Evolutionary conservation across 2,888 invertebrate genomes (phyloP), one percentile per base, ranked within the genome.

Genomic region (Diaphora mendica): DNA sequence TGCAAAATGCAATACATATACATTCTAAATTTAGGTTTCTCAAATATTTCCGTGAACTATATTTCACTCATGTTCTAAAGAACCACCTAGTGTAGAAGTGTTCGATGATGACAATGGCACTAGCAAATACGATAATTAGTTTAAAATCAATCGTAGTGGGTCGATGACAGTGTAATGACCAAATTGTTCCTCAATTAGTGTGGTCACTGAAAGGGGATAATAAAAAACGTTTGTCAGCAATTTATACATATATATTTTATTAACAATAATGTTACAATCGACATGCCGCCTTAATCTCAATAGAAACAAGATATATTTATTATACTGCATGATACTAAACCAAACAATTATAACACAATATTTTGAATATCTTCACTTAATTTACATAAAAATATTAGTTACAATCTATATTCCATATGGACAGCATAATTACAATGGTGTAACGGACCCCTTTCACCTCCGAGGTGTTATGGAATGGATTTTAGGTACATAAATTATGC

Each of bases 221-320:
- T 87, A 87, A 88, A 89, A 90, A 87, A 87, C 83, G 71, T 79
- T 78, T 73, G 77, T 88, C 89, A 90, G 91, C 93, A 93, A 94
- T 95, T 95, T 95, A 95, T 95, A 95, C 93, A 94, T 95, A 95
- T 94, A 95, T 93, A 95, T 94, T 95, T 94, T 94, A 94, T 93
- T 95, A 95, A 95, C 95, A 95, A 93, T 95, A 84, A 94, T 94
- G 92, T 94, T 95, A 95, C 95, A 94, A 93, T 93, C 92, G 92
- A 93, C 93, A 93, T 93, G 92, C 93, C 91, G 89, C 90, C 91
- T 92, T 94, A 93, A 92, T 92, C 91, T 93, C 93, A 89, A 89
- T 91, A 91, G 87, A 91, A 92, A 92, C 92, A 92, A 89, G 89
- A 91, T 90, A 91, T 87, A 78, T 86, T 77, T 90, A 93, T 90